Evolutionary conservation across 2,888 invertebrate species (phyloP).

Genomic region (Stenolophus ochropezus): DNA sequence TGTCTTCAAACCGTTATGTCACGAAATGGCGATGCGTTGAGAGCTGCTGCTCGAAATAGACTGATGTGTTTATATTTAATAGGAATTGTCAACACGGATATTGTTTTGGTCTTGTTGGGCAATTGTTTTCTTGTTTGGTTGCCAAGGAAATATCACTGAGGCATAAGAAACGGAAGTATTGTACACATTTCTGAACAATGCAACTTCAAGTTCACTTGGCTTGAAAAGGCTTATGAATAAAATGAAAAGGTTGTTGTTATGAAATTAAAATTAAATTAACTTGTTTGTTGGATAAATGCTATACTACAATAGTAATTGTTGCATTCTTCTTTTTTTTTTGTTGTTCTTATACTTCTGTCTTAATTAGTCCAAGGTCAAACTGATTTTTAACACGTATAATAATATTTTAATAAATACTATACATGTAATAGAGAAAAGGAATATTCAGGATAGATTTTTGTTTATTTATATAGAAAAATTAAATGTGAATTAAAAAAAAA

Average conservation of each 20-base stretch:
- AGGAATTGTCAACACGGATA: background rate
- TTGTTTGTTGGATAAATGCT: background rate
- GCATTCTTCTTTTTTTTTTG: too few relatives aligned
- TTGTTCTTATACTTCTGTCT: too few relatives aligned
- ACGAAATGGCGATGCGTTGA: background rate
- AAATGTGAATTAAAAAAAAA: too few relatives aligned
- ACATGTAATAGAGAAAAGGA: too few relatives aligned
- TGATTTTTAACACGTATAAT: too few relatives aligned
- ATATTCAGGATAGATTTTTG: too few relatives aligned
- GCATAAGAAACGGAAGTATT: background rate
- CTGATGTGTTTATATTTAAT: background rate
- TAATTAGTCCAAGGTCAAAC: too few relatives aligned
- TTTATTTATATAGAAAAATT: too few relatives aligned
- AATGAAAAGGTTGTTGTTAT: background rate
- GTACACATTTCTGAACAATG: background rate
- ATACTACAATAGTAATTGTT: too few relatives aligned
- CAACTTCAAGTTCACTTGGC: background rate
- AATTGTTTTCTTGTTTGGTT: conserved; percentile 5
- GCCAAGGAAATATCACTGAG: conserved; percentile 9
- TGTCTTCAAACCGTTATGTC: background rate
- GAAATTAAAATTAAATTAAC: background rate
- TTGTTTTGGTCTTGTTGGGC: background rate
- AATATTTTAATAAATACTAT: too few relatives aligned
- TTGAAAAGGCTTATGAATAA: background rate
- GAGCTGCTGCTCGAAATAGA: background rate